Base-by-base conservation (phyloP, 2,113 vertebrate genomes). In the Pimephales promelas region DNA sequence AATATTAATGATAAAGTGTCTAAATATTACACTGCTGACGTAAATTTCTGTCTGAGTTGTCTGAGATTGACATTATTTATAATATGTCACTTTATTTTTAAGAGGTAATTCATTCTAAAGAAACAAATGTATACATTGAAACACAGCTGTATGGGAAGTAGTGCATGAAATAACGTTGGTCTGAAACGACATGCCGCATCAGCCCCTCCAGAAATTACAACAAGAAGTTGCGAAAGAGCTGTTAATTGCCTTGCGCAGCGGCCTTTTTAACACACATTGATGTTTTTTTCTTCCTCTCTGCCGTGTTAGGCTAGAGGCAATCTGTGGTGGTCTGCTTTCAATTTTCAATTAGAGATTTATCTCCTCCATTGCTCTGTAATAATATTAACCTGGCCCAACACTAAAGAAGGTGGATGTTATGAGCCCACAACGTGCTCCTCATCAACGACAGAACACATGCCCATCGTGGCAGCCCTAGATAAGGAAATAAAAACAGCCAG, bases 181-280 rank as follows among this genome's bases (percentile, higher is more conserved):
- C 26, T 74, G 16, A 62, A 59, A 71, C 34, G 24, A 78, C 70
- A 49, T 24, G 4, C 7, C 52, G 64, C n/a, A 45, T 62, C 43
- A 11, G 36, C 24, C 64, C 52, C 78, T 43, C 68, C 6, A 45
- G 62, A 68, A 84, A 81, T 43, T 62, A 68, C 34, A 83, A 73
- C 56, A 83, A 57, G 76, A 81, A 87, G 90, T 92, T 80, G 84
- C 85, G 87, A 90, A 91, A 88, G 90, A 92, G 90, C 89, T 90
- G 91, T 89, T 88, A 88, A 90, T 89, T 88, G 91, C 91, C 88
- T 86, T 79, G 87, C 81, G 83, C 72, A 86, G 83, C 49, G 11
- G 84, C 62, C 87, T 81, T 82, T 81, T 86, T 91, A 92, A 91
- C 86, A 88, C 88, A 81, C 88, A 92, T 89, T 90, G 90, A 93